phyloP scores from a whole-genome alignment of 2,797 vertebrate genomes.

The Sebastes iracundus region DNA sequence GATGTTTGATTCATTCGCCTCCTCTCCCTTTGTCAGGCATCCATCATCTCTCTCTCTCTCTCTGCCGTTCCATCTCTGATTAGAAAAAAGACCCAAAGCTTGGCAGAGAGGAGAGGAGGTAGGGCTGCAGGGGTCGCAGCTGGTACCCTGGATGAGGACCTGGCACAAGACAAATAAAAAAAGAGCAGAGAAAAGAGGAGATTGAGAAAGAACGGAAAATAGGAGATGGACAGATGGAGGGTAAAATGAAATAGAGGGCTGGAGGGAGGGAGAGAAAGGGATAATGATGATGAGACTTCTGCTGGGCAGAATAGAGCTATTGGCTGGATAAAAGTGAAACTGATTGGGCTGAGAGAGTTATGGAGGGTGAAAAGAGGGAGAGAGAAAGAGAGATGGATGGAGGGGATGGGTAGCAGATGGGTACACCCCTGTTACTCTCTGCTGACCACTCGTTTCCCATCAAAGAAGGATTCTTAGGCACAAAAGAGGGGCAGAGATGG shows the following conservation, averaged over 20 bases:
- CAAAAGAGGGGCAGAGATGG: conserved; percentile 24
- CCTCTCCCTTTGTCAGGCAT: conserved; percentile 10
- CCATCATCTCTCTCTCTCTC: neutral
- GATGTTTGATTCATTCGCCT: conserved; percentile 46
- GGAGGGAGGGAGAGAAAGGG: conserved; percentile 54
- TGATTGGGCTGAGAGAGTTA: conserved; percentile 66
- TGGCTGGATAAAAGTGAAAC: conserved; percentile 65
- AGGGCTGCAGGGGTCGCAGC: conserved; percentile 69
- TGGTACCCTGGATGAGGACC: conserved; percentile 64
- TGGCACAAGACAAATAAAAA: conserved; percentile 49
- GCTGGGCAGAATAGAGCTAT: conserved; percentile 61
- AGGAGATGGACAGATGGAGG: conserved; percentile 74
- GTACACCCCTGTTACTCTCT: conserved; percentile 52
- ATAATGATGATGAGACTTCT: conserved; percentile 77
- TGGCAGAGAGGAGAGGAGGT: conserved; percentile 60
- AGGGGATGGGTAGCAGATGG: conserved; percentile 60
- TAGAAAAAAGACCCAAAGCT: conserved; percentile 35
- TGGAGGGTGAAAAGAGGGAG: conserved; percentile 45
- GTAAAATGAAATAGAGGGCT: conserved; percentile 63
- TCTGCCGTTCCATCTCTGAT: conserved; percentile 21
- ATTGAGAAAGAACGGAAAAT: conserved; percentile 54
- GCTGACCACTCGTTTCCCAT: conserved; percentile 54
- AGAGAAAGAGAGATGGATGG: conserved; percentile 39
- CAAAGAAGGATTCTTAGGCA: conserved; percentile 34
- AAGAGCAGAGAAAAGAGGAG: conserved; percentile 45